Conservation (phyloP, 2,797 vertebrate genomes). For the Microcaecilia unicolor region DNA sequence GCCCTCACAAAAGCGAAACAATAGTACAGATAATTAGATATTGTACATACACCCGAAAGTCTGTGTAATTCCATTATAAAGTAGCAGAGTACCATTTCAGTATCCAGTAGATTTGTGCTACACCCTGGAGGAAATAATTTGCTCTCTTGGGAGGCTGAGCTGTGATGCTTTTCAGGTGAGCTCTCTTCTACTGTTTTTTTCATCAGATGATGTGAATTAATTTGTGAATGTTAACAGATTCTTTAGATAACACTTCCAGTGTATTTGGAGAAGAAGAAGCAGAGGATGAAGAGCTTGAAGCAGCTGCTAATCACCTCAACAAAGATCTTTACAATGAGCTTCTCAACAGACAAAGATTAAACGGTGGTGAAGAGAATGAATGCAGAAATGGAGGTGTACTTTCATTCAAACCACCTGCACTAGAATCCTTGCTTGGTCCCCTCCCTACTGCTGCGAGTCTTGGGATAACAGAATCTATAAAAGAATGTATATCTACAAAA, state of each 20-base stretch:
- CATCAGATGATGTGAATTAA: not conserved
- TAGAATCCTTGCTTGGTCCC: conserved; percentile 76
- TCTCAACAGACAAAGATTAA: conserved; percentile 21
- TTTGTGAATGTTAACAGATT: conserved; percentile 36
- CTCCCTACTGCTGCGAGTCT: conserved; percentile 81
- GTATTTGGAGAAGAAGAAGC: conserved; percentile 52
- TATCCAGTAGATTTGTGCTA: too few species aligned
- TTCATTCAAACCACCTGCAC: conserved; percentile 50
- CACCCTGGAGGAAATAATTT: too few species aligned
- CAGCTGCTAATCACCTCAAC: conserved; percentile 78
- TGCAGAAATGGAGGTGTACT: conserved; percentile 14
- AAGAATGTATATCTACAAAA: conserved; percentile 50
- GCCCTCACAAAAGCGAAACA: too few species aligned
- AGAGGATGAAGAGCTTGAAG: conserved; percentile 75
- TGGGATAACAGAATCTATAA: conserved; percentile 73
- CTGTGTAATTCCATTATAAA: too few species aligned
- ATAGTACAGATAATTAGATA: too few species aligned
- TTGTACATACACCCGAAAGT: too few species aligned
- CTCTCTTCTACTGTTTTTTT: not conserved
- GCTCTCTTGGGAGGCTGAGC: too few species aligned
- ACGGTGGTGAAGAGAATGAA: conserved; percentile 6
- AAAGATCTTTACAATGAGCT: conserved; percentile 63
- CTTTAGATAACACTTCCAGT: conserved; percentile 32
- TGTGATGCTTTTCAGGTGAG: not conserved
- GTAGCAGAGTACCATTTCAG: too few species aligned